These are phyloP conservation scores for Coleophora deauratella DNA, from an alignment of 2,888 invertebrate species.

Conservation along the genomic window DNA sequence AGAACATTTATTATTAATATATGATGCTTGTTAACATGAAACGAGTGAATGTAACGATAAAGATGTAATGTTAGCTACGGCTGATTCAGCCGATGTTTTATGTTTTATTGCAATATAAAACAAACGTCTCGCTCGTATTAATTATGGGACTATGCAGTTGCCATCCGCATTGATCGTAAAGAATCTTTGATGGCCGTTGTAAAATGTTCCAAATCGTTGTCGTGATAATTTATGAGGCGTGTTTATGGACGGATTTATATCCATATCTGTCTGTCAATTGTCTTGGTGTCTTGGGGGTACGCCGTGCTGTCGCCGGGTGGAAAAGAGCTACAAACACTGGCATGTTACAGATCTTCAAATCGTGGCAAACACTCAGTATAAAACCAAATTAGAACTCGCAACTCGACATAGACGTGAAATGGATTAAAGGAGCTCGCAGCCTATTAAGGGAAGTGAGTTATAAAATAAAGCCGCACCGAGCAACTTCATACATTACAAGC, in stretches of 20 bases:
- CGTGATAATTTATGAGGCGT: constrained; percentile 72
- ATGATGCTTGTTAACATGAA: constrained; percentile 37
- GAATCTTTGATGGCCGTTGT: constrained; percentile 67
- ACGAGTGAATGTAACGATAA: constrained; percentile 27
- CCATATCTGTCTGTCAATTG: constrained; percentile 37
- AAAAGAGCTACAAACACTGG: no score
- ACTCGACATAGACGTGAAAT: constrained; percentile 42
- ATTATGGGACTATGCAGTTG: constrained; percentile 64
- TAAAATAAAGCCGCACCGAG: constrained; percentile 68
- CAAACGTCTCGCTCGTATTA: constrained; percentile 70
- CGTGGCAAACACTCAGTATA: constrained; percentile 6
- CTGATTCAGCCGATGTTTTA: constrained; percentile 61
- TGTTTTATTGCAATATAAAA: constrained; percentile 70
- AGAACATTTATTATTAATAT: no score
- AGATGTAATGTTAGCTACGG: constrained; percentile 41
- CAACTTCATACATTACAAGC: constrained; percentile 74
- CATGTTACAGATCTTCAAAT: no score
- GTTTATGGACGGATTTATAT: constrained; percentile 67
- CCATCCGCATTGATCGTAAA: constrained; percentile 67
- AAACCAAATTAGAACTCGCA: constrained; percentile 45
- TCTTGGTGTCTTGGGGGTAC: no score
- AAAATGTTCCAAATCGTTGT: constrained; percentile 70
- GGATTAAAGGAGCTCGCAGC: constrained; percentile 60
- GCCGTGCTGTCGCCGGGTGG: neutral
- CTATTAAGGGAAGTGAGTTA: constrained; percentile 72